Conservation (phyloP, 2,888 invertebrate genomes). For the Folsomia candida region DNA sequence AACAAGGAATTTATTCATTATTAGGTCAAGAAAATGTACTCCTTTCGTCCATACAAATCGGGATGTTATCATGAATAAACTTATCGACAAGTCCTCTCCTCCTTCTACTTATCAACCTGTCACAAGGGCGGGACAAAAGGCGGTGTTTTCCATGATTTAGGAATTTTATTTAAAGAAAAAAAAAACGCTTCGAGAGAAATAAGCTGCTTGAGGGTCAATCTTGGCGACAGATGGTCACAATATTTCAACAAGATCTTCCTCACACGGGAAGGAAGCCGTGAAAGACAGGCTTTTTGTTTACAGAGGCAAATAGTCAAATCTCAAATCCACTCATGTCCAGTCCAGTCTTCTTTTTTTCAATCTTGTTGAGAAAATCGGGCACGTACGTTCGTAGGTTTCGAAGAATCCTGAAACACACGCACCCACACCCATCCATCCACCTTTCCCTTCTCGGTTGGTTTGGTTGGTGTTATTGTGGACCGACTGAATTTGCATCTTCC, state of each 20-base stretch:
- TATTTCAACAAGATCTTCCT: conserved; percentile 10
- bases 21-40: no score
- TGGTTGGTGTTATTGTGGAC: not conserved
- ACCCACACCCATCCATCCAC: not conserved
- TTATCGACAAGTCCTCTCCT: no score
- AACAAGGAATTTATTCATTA: no score
- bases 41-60: no score
- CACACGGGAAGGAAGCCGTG: not conserved
- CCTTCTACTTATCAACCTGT: no score
- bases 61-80: no score
- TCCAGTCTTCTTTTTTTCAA: conserved; percentile 9
- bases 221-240: conserved; percentile 19
- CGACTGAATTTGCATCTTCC: conserved; percentile 16
- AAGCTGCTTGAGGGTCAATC: not conserved
- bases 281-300: conserved; percentile 17
- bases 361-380: conserved; percentile 13
- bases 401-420: no score
- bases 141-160: not conserved
- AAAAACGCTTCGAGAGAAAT: not conserved
- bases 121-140: no score
- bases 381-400: no score
- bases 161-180: not conserved
- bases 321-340: conserved; percentile 9
- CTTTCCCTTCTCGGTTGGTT: not conserved
- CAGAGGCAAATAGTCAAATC: conserved; percentile 19